phyloP scores from a whole-genome alignment of 2,113 vertebrate species.

The Poeciliopsis prolifica region DNA sequence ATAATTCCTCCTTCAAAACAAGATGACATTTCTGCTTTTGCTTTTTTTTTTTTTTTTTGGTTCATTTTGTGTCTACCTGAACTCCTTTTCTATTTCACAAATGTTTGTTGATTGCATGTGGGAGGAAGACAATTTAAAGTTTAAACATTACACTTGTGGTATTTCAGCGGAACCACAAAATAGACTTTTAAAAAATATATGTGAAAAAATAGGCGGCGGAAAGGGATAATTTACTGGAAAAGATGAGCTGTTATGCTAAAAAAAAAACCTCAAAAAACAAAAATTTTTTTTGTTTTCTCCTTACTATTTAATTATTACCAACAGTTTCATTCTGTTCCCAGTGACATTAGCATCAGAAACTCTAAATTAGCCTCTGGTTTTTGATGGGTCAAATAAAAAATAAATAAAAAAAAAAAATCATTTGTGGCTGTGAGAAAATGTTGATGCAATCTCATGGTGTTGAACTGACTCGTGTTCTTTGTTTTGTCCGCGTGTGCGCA shows the following conservation, averaged over 20 bases:
- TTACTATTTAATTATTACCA: background rate
- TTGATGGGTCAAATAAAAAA: background rate
- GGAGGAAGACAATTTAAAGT: background rate
- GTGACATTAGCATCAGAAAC: background rate
- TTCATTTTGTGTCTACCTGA: background rate
- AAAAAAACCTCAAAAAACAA: too few relatives aligned
- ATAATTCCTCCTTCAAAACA: background rate
- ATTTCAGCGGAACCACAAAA: background rate
- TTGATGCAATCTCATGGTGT: background rate
- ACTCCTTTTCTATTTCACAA: background rate
- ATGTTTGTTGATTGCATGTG: background rate
- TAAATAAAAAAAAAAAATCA: too few relatives aligned
- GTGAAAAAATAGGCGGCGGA: background rate
- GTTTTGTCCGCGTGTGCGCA: too few relatives aligned
- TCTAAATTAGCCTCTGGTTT: background rate
- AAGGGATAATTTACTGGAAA: background rate
- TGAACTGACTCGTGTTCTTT: background rate
- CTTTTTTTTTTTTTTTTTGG: background rate
- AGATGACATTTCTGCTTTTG: background rate
- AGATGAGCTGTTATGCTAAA: background rate
- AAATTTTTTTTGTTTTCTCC: background rate
- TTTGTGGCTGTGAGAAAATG: too few relatives aligned
- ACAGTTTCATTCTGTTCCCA: background rate
- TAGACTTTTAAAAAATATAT: background rate
- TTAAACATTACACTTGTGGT: background rate